These are phyloP conservation scores for Listronotus bonariensis DNA, from an alignment of 1,140 invertebrate species.

Conservation along the genomic window DNA sequence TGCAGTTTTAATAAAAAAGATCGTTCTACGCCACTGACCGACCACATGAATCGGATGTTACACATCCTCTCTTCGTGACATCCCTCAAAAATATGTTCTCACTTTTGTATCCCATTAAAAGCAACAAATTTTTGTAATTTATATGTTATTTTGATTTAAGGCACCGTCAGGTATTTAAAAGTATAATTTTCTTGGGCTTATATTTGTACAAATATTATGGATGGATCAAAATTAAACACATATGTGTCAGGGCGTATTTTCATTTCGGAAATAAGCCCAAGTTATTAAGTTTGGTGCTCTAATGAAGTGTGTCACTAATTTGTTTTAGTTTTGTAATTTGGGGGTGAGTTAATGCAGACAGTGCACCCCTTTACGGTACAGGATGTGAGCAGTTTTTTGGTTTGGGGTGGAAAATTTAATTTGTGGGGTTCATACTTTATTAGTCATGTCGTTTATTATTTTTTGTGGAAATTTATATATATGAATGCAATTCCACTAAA, in stretches of 20 bases:
- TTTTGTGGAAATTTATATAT: too few species aligned
- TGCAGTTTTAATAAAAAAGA: too few species aligned
- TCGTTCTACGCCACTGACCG: conserved; percentile 10
- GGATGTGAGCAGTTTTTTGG: conserved; percentile 3
- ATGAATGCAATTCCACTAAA: too few species aligned
- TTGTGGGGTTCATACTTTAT: not conserved
- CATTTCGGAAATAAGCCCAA: not conserved
- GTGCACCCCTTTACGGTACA: not conserved
- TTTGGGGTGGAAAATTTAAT: not conserved
- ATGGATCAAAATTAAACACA: conserved; percentile 4
- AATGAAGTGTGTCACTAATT: conserved; percentile 16
- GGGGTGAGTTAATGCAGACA: conserved; percentile 1
- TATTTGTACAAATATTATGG: conserved; percentile 3
- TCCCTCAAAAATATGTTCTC: conserved; percentile 16
- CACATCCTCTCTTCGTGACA: conserved; percentile 10
- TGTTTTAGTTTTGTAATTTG: conserved; percentile 15
- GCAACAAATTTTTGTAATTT: conserved; percentile 22
- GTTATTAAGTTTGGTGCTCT: not conserved
- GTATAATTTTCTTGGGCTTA: not conserved
- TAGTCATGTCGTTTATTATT: too few species aligned
- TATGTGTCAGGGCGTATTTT: not conserved
- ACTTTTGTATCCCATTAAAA: conserved; percentile 19
- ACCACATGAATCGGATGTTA: conserved; percentile 10
- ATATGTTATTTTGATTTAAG: conserved; percentile 8
- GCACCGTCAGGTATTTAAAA: conserved; percentile 2